Evolutionary conservation across 2,797 vertebrate genomes (phyloP).

Genomic region (Cyprinodon diabolis): DNA sequence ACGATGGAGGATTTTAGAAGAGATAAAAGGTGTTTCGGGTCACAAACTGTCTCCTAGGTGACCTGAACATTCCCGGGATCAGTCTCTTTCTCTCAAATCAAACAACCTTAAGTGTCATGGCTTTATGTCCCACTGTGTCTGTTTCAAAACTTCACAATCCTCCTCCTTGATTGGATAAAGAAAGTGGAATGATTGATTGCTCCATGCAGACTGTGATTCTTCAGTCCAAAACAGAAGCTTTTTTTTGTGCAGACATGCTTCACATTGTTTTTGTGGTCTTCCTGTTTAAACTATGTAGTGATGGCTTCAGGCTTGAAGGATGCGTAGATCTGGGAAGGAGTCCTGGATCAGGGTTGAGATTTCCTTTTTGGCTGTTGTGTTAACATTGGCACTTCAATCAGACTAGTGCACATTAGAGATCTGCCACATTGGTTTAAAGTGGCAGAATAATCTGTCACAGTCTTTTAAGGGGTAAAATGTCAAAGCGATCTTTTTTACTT

Average conservation of each 20-base stretch:
- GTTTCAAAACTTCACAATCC: constrained; percentile 20
- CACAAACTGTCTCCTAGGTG: constrained; percentile 41
- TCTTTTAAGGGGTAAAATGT: constrained; percentile 51
- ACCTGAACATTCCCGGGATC: constrained; percentile 40
- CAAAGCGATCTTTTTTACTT: constrained; percentile 79
- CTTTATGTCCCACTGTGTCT: constrained; percentile 58
- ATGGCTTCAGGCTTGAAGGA: constrained; percentile 26
- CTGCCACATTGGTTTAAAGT: constrained; percentile 69
- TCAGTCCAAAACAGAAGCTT: constrained; percentile 60
- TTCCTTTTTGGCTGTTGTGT: constrained; percentile 66
- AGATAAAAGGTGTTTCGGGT: background rate
- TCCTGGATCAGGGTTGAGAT: constrained; percentile 44
- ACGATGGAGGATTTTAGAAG: constrained; percentile 21
- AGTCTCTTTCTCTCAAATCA: constrained; percentile 32
- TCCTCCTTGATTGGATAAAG: constrained; percentile 57
- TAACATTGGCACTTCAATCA: constrained; percentile 83
- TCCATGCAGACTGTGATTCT: constrained; percentile 86
- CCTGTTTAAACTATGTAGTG: background rate
- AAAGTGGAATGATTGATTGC: constrained; percentile 62
- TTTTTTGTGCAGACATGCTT: constrained; percentile 70
- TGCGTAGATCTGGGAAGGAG: constrained; percentile 34
- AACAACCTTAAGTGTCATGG: constrained; percentile 50
- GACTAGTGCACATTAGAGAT: constrained; percentile 78
- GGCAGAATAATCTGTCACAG: constrained; percentile 83
- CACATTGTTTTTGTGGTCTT: constrained; percentile 58